Evolutionary conservation across 2,113 vertebrate genomes (phyloP).

Genomic region (Silurus asotus): DNA sequence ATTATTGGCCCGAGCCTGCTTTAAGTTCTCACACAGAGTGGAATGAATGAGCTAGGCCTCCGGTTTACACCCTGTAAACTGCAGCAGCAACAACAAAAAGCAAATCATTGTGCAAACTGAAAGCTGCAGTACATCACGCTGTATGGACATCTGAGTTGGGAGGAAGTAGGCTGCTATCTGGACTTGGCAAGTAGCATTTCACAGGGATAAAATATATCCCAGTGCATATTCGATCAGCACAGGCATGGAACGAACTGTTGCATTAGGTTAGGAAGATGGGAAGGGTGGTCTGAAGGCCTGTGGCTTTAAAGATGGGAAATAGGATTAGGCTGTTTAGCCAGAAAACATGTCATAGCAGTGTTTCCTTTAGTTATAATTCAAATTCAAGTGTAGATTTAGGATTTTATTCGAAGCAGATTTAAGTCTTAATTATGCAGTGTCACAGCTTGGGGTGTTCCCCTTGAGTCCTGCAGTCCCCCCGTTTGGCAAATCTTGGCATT

Average conservation of each 20-base stretch:
- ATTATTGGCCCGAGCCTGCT: constrained; percentile 39
- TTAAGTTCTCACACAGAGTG: constrained; percentile 15
- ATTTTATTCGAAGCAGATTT: too few relatives aligned
- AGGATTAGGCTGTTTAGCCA: background rate
- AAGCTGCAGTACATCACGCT: background rate
- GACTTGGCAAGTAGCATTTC: background rate
- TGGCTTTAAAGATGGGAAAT: background rate
- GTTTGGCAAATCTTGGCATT: constrained; percentile 27
- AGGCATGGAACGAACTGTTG: constrained; percentile 9
- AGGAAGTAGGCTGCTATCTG: background rate
- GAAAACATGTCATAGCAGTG: background rate
- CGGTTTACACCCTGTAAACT: constrained; percentile 19
- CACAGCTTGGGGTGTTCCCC: background rate
- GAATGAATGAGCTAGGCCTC: constrained; percentile 28
- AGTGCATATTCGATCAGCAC: background rate
- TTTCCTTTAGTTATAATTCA: background rate
- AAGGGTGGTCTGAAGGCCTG: background rate
- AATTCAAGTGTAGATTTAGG: background rate
- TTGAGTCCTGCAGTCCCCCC: background rate
- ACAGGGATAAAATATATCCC: background rate
- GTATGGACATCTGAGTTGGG: background rate
- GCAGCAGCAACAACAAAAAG: too few relatives aligned
- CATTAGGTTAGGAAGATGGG: background rate
- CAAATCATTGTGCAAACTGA: background rate
- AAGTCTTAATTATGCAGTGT: constrained; percentile 28